Base-by-base conservation (phyloP, 2,888 invertebrate species). In the Cerastoderma edule region DNA sequence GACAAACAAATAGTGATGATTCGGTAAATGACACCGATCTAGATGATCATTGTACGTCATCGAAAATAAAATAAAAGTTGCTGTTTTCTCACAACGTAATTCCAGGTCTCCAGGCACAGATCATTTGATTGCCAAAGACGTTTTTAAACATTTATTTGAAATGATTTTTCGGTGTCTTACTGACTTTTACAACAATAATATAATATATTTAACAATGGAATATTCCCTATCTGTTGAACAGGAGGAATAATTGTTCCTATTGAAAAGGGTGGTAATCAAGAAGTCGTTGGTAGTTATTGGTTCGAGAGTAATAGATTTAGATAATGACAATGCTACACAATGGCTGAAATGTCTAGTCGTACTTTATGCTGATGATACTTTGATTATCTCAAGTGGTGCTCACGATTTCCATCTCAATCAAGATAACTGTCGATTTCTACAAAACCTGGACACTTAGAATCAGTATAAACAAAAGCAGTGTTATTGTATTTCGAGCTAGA, bases 171-270 rank as follows among this genome's bases (percentile, higher is more conserved):
- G 48, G 27, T 72, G 53, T 33, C 4, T 76, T 2, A 28, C 32
- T 33, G 33, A 24, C 19, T 22, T 72, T 32, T 76, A 53, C 50
- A 67, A 76, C 16, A 64, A 48, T n/a, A n/a, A n/a, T n/a, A n/a
- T n/a, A n/a, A n/a, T 35, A 39, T 72, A 28, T 76, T 68, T 24
- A 27, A 33, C 3, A 66, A 27, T 1, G 68, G 64, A 2, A 44
- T 68, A 57, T 72, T 64, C 22, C 76, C 72, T 3, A 3, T 35
- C 5, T 22, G 28, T 16, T 77, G 72, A 72, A 65, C 60, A 28
- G 46, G 64, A 57, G 77, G 77, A 10, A 69, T 77, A 35, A 64
- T 72, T 33, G 54, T 66, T 10, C 72, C 68, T 13, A 68, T 72
- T 1, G 66, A 57, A 28, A 77, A 72, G 44, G 69, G 56, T 27